Percentiles rank a stretch among this genome's conserved stretches.
Evolutionary conservation across 2,113 vertebrate species (phyloP).

Genomic region (Bujurquina vittata): DNA sequence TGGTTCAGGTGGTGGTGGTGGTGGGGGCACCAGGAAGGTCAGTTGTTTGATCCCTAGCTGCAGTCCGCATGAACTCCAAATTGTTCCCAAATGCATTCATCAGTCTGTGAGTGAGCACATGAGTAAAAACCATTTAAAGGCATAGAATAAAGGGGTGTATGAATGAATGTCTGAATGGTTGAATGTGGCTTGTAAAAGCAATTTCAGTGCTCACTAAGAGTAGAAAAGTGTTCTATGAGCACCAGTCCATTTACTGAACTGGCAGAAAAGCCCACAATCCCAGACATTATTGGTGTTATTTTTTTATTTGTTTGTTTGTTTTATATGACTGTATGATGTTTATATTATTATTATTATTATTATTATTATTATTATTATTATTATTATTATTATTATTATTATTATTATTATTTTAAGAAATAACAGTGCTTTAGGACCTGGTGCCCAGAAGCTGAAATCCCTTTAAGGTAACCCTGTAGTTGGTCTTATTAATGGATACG

Average conservation of each 20-base stretch:
- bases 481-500: not conserved
- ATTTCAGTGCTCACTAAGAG: not conserved
- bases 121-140: not conserved
- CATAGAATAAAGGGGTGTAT: not conserved
- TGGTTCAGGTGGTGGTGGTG: not conserved
- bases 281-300: too few relatives aligned
- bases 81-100: not conserved
- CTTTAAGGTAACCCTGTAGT: not conserved
- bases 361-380: too few relatives aligned
- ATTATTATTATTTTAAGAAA: too few relatives aligned
- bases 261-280: too few relatives aligned
- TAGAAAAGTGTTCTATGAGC: not conserved
- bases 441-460: not conserved
- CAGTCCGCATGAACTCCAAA: not conserved
- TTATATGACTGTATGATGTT: too few relatives aligned
- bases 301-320: too few relatives aligned
- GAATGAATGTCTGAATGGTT: not conserved
- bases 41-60: too few relatives aligned
- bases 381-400: too few relatives aligned
- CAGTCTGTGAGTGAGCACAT: not conserved
- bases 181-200: not conserved
- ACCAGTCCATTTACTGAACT: not conserved
- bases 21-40: too few relatives aligned
- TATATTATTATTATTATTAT: too few relatives aligned
- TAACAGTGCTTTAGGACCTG: not conserved